A percentile compares a stretch with the other conserved stretches of the same genome.
These are phyloP conservation scores for Alca torda DNA, from an alignment of 2,797 vertebrate species.

Conservation along the genomic window DNA sequence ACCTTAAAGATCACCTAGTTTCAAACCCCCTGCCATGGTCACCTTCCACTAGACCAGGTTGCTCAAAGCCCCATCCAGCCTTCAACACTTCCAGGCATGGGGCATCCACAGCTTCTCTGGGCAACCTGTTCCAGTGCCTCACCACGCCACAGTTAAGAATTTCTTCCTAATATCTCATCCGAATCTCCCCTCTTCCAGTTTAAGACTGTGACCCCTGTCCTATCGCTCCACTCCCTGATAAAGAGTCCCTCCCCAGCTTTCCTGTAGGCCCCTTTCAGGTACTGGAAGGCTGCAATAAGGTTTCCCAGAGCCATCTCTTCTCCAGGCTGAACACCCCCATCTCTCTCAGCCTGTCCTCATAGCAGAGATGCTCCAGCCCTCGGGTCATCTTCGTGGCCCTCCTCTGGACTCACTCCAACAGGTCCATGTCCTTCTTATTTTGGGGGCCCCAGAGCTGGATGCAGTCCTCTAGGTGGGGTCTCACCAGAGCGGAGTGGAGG, in stretches of 20 bases:
- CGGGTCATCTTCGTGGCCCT: background rate
- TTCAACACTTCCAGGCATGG: background rate
- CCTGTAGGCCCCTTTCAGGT: background rate
- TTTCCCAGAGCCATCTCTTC: background rate
- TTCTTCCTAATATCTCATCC: background rate
- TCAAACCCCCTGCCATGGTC: background rate
- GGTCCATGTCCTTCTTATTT: background rate
- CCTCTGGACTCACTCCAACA: background rate
- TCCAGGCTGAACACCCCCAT: background rate
- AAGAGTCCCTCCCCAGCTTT: background rate
- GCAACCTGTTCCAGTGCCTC: background rate
- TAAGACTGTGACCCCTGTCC: background rate
- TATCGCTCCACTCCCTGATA: background rate
- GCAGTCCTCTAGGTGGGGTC: background rate
- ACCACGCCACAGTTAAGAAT: background rate
- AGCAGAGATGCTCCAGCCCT: background rate
- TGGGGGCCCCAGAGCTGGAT: background rate
- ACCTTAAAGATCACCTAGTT: background rate
- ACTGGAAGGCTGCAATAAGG: background rate
- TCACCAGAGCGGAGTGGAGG: background rate
- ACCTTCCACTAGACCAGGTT: background rate
- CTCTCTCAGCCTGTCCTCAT: background rate
- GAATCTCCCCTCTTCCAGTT: background rate
- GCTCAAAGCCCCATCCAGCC: background rate
- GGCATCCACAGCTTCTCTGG: background rate